Conservation (phyloP, 2,797 vertebrate genomes). For the Taeniopygia guttata region DNA sequence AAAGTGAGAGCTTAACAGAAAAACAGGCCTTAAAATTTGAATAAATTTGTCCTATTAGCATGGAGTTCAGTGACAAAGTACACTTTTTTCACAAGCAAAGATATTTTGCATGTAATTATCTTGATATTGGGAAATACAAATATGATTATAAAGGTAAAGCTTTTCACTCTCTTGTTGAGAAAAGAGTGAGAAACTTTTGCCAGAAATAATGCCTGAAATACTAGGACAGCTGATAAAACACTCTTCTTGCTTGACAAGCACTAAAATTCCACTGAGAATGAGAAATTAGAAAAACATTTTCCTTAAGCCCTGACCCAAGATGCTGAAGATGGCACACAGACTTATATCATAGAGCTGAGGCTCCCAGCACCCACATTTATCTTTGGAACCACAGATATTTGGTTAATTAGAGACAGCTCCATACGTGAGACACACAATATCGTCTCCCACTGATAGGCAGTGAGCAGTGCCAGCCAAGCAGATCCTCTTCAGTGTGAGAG, state of each 20-base stretch:
- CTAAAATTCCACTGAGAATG: background rate
- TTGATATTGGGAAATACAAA: background rate
- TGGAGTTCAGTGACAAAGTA: background rate
- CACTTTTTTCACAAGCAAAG: background rate
- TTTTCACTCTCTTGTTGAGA: background rate
- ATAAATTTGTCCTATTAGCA: background rate
- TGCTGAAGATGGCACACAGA: conserved; percentile 13
- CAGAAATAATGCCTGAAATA: background rate
- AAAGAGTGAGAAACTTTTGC: background rate
- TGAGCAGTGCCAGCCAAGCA: conserved; percentile 3
- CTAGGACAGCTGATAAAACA: background rate
- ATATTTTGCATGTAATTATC: background rate
- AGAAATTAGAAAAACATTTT: conserved; percentile 20
- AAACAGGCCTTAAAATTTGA: background rate
- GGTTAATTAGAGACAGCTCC: conserved; percentile 41
- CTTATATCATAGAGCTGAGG: background rate
- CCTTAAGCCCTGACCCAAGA: background rate
- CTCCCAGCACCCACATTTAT: background rate
- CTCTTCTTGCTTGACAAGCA: background rate
- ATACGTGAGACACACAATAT: conserved; percentile 9
- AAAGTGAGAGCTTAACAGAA: background rate
- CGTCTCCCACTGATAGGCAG: conserved; percentile 17
- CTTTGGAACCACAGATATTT: background rate
- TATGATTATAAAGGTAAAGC: background rate
- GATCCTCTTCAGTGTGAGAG: background rate